Conservation (phyloP, 2,797 vertebrate genomes). For the Anomalospiza imberbis region DNA sequence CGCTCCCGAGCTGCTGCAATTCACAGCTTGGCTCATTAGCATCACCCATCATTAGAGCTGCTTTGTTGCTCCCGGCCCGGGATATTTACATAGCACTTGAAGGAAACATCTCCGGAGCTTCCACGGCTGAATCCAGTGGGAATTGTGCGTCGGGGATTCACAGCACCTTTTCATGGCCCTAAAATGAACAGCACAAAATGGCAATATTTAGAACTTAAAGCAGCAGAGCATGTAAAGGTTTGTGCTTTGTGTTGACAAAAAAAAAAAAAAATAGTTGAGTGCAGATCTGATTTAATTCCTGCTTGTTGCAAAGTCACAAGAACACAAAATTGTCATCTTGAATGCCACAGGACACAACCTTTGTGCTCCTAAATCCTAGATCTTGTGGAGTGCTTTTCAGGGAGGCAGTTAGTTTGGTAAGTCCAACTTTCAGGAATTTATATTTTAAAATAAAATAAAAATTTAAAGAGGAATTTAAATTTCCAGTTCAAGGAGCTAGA, state of each 20-base stretch:
- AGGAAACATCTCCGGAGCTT: neutral
- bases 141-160: neutral
- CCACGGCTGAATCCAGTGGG: neutral
- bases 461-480: too few relatives aligned
- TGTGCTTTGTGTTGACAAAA: neutral
- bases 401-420: neutral
- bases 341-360: neutral
- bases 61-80: neutral
- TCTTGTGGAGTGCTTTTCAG: neutral
- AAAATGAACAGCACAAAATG: neutral
- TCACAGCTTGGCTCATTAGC: neutral
- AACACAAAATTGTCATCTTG: too few relatives aligned
- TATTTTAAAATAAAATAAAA: too few relatives aligned
- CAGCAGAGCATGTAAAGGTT: neutral
- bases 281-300: neutral
- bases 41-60: neutral
- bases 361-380: rapidly evolving
- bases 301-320: rapidly evolving
- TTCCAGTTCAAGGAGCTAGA: neutral
- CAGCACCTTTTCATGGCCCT: neutral
- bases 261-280: neutral
- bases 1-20: neutral
- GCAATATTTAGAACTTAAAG: rapidly evolving
- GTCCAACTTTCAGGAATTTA: neutral
- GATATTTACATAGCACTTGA: neutral